Percentiles rank a stretch among this genome's conserved stretches.
Conservation (phyloP, 30 jellyfish, hydroid and myxozoan species). For the Aurelia aurita region DNA sequence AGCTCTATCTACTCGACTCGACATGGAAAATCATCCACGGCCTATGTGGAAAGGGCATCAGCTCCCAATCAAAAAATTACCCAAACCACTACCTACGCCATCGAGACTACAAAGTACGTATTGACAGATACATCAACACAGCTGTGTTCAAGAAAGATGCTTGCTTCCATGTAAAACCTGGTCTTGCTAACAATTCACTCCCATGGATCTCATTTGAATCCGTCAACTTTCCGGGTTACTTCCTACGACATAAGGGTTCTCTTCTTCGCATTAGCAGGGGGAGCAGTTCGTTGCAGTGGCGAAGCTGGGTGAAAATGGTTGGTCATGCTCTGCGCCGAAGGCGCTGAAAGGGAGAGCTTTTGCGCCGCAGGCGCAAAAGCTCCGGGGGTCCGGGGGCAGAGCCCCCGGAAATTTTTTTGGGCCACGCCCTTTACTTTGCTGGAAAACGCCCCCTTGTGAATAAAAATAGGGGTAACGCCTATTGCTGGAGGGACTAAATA, state of each 20-base stretch:
- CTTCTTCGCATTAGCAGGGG: no score
- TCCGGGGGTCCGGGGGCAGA: no score
- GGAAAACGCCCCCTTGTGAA: no score
- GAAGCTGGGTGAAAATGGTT: no score
- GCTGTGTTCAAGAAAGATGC: conserved; percentile 19
- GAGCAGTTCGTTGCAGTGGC: no score
- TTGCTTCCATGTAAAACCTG: background rate
- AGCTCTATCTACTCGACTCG: conserved; percentile 1
- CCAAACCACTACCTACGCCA: conserved; percentile 27
- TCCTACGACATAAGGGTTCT: conserved; percentile 17
- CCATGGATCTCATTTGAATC: conserved; percentile 8
- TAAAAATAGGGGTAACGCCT: no score
- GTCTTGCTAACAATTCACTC: conserved; percentile 4
- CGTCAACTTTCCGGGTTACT: background rate
- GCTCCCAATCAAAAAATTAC: background rate
- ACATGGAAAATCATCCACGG: conserved; percentile 12
- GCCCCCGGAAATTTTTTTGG: no score
- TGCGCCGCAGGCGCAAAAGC: no score
- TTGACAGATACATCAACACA: background rate
- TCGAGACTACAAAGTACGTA: background rate
- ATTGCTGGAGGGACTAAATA: no score
- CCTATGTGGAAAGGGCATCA: conserved; percentile 23
- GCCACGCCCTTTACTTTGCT: no score
- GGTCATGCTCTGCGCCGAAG: no score
- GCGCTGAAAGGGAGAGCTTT: no score